Percentiles rank a stretch among this genome's conserved stretches.
Evolutionary conservation across 2,113 vertebrate species (phyloP).

Genomic region (Callionymus lyra): DNA sequence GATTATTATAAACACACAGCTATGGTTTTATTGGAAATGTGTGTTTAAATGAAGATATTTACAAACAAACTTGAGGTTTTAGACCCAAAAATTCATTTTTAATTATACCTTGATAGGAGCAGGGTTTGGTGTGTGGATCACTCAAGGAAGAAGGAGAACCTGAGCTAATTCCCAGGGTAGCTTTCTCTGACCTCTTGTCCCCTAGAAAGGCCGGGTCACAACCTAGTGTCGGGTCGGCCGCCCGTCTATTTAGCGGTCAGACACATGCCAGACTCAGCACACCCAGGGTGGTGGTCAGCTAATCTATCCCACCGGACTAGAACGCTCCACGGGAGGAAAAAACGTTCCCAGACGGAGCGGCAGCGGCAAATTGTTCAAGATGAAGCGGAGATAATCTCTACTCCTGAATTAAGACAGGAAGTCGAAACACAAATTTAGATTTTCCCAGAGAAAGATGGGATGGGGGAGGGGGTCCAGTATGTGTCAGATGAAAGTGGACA

Average conservation of each 20-base stretch:
- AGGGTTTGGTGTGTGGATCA: too few relatives aligned
- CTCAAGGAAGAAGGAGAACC: too few relatives aligned
- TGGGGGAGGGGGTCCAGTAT: not conserved
- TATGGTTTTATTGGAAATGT: too few relatives aligned
- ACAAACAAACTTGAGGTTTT: too few relatives aligned
- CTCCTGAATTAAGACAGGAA: slow-evolving; percentile 34
- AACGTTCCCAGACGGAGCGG: slow-evolving; percentile 1
- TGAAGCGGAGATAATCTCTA: slow-evolving; percentile 9
- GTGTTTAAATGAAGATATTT: too few relatives aligned
- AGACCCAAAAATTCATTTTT: too few relatives aligned
- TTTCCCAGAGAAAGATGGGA: slow-evolving; percentile 31
- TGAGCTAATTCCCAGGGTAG: too few relatives aligned
- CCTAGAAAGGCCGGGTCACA: slow-evolving; percentile 5
- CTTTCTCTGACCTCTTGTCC: slow-evolving; percentile 32
- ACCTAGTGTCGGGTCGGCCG: slow-evolving; percentile 25
- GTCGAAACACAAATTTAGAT: slow-evolving; percentile 30
- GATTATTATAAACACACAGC: too few relatives aligned
- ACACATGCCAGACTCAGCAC: slow-evolving; percentile 3
- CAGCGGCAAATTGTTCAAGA: not conserved
- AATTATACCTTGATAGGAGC: too few relatives aligned
- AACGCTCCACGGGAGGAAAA: not conserved
- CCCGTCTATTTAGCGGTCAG: slow-evolving; percentile 27
- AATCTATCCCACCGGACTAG: slow-evolving; percentile 9
- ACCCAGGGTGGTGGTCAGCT: slow-evolving; percentile 1
- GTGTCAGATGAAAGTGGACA: too few relatives aligned